Evolutionary conservation across 2,888 invertebrate genomes (phyloP).

Genomic region (Caenorhabditis sp.): DNA sequence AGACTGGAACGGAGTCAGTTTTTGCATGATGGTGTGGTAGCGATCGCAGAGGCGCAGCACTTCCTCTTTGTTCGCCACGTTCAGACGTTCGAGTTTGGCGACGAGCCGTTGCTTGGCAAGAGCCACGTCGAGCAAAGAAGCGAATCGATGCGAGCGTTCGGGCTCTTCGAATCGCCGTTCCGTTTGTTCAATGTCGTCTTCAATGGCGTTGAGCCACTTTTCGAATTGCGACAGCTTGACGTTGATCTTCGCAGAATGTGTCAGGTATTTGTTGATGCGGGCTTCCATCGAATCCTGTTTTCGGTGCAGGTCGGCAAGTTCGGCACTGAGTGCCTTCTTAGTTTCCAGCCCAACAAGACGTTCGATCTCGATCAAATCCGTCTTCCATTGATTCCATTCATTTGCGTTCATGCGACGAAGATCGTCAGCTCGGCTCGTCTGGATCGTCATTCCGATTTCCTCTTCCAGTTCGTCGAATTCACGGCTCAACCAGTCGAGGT

Average conservation of each 20-base stretch:
- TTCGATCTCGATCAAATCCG: conserved; percentile 61
- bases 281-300: conserved; percentile 63
- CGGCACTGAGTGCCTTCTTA: conserved; percentile 57
- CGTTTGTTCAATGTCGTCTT: conserved; percentile 54
- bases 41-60: conserved; percentile 63
- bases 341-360: conserved; percentile 54
- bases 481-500: conserved; percentile 61
- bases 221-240: conserved; percentile 72
- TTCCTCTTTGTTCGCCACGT: conserved; percentile 65
- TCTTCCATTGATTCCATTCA: conserved; percentile 65
- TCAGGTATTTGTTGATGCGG: conserved; percentile 62
- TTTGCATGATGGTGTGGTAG: conserved; percentile 60
- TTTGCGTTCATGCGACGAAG: conserved; percentile 52
- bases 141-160: conserved; percentile 47
- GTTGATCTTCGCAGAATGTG: conserved; percentile 62
- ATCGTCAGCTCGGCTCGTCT: conserved; percentile 57
- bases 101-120: conserved; percentile 64
- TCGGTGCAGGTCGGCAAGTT: conserved; percentile 67
- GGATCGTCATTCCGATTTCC: conserved; percentile 60
- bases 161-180: conserved; percentile 42
- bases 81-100: conserved; percentile 63
- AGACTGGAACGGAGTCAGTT: conserved; percentile 58
- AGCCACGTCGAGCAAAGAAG: conserved; percentile 37
- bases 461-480: conserved; percentile 62
- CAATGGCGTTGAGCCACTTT: conserved; percentile 71